These are phyloP conservation scores for Catalaphyllia jardinei DNA, from an alignment of 64 coral and sea anemone species.

Conservation along the genomic window DNA sequence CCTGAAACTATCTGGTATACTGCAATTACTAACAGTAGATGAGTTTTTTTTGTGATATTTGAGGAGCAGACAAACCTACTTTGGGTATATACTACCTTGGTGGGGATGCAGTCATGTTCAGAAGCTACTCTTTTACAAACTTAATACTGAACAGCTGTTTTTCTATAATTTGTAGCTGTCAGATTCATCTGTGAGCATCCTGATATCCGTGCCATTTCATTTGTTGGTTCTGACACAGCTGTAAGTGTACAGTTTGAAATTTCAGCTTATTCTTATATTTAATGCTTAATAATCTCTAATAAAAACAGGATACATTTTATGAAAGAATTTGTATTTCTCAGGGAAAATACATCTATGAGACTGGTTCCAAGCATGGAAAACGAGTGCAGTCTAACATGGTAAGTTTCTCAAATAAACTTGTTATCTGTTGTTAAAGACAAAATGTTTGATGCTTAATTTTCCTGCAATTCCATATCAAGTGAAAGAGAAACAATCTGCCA, in stretches of 20 bases:
- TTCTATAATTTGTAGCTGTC: constrained; percentile 68
- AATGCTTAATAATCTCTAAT: not conserved
- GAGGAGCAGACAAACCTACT: not conserved
- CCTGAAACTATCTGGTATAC: no score
- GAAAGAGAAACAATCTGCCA: no score
- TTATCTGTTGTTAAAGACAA: no score
- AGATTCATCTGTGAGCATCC: constrained; percentile 97
- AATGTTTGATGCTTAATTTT: no score
- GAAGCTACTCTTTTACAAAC: no score
- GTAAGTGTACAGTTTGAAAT: constrained; percentile 59
- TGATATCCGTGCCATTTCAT: constrained; percentile 85
- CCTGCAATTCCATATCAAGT: no score
- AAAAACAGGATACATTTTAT: not conserved
- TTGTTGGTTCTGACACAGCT: constrained; percentile 98
- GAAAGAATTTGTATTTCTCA: not conserved
- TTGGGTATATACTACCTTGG: not conserved
- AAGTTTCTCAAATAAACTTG: not conserved
- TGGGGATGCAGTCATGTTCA: not conserved
- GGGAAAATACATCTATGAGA: constrained; percentile 97
- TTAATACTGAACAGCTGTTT: not conserved
- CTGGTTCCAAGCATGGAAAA: constrained; percentile 91
- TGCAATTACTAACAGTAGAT: no score
- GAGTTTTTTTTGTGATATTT: not conserved
- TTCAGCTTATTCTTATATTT: not conserved
- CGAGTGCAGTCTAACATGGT: constrained; percentile 99